Evolutionary conservation across 1,140 invertebrate species (phyloP).

Genomic region (Philotrypesis tridentata): DNA sequence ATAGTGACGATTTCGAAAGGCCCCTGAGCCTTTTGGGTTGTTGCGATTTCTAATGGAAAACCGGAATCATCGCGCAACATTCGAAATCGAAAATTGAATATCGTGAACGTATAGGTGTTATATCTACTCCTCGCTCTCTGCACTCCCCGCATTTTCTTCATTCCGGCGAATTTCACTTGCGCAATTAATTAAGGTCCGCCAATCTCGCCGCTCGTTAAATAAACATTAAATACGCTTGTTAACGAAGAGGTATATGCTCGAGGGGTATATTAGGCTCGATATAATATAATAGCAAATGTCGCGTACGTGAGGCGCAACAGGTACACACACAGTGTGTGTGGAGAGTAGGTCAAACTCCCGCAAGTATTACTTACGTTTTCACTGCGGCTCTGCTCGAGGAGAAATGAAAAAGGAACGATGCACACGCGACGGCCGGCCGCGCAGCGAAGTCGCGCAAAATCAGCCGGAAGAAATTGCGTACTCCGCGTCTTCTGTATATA

Average conservation of each 20-base stretch:
- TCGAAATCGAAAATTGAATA: neutral
- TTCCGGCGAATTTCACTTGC: too few relatives aligned
- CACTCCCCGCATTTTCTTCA: too few relatives aligned
- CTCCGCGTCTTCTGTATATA: neutral
- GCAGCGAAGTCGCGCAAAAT: neutral
- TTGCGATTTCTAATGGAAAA: conserved; percentile 4
- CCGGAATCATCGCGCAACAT: too few relatives aligned
- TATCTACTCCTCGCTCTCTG: too few relatives aligned
- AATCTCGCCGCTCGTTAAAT: neutral
- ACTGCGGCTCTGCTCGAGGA: conserved; percentile 49
- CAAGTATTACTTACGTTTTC: conserved; percentile 62
- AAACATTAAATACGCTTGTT: neutral
- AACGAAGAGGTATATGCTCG: neutral
- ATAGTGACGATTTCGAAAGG: neutral
- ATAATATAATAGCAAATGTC: neutral
- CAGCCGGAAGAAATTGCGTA: neutral
- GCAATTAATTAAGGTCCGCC: too few relatives aligned
- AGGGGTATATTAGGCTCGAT: neutral
- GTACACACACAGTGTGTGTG: conserved; percentile 53
- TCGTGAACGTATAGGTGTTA: too few relatives aligned
- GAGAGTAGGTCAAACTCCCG: conserved; percentile 61
- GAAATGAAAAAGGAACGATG: conserved; percentile 48
- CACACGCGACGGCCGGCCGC: neutral
- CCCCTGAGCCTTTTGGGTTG: neutral
- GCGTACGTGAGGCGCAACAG: conserved; percentile 63